phyloP scores from a whole-genome alignment of 2,797 vertebrate species.

The Syndactyla subalaris region DNA sequence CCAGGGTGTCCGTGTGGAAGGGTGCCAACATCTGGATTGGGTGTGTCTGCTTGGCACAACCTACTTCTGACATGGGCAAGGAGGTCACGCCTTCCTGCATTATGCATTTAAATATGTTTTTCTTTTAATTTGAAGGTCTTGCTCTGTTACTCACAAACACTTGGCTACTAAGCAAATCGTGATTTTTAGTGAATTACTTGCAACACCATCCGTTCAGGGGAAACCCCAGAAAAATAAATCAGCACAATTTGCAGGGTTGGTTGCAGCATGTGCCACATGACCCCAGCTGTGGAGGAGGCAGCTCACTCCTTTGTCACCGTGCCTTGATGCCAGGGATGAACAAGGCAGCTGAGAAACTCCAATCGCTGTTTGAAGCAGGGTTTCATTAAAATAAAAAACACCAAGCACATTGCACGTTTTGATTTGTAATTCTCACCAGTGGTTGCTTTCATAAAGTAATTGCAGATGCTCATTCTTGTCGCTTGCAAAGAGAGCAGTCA shows the following conservation, averaged over 20 bases:
- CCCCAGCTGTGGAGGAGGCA: background rate
- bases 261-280: background rate
- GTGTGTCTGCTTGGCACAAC: background rate
- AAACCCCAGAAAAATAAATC: background rate
- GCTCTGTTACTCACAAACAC: background rate
- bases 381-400: constrained; percentile 33
- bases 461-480: constrained; percentile 39
- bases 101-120: background rate
- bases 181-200: background rate
- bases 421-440: constrained; percentile 48
- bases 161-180: background rate
- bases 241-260: background rate
- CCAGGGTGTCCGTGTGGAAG: rapidly evolving
- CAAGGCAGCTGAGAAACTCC: constrained; percentile 6
- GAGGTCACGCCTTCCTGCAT: rapidly evolving
- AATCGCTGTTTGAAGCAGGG: background rate
- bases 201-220: background rate
- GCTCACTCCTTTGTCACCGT: background rate
- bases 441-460: constrained; percentile 40
- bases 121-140: background rate
- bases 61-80: background rate
- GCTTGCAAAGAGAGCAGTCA: constrained; percentile 20
- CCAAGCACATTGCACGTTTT: background rate
- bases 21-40: background rate
- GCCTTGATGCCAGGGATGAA: background rate